Percentiles rank a stretch among this genome's conserved stretches.
phyloP scores from a whole-genome alignment of 2,113 vertebrate genomes.

The Pionites leucogaster region DNA sequence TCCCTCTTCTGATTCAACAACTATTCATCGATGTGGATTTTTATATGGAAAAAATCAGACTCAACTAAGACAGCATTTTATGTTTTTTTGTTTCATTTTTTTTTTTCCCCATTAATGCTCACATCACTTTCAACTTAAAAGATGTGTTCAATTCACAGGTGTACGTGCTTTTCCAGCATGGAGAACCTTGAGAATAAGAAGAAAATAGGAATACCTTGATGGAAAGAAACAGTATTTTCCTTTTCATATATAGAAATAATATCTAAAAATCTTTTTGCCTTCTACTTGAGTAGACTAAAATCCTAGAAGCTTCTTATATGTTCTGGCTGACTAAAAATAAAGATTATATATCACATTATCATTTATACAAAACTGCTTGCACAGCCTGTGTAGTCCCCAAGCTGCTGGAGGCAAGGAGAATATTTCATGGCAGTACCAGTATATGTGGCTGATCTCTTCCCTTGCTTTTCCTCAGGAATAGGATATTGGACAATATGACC shows the following conservation, averaged over 20 bases:
- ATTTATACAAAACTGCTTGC: slow-evolving; percentile 45
- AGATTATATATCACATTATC: slow-evolving; percentile 45
- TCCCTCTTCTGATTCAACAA: not conserved
- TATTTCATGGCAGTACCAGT: not conserved
- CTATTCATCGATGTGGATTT: not conserved
- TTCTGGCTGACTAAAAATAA: slow-evolving; percentile 57
- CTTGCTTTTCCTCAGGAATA: not conserved
- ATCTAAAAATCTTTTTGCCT: slow-evolving; percentile 22
- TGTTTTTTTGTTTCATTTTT: not conserved
- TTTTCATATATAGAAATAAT: not conserved
- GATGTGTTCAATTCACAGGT: not conserved
- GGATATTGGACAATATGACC: not conserved
- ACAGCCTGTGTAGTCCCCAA: not conserved
- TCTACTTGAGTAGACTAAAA: slow-evolving; percentile 32
- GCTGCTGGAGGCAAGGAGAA: not conserved
- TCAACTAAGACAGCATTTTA: not conserved
- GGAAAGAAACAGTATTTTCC: slow-evolving; percentile 37
- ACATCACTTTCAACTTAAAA: slow-evolving; percentile 24
- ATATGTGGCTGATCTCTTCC: not conserved
- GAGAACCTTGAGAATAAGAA: not conserved
- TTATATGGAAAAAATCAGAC: not conserved
- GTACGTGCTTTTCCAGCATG: slow-evolving; percentile 1
- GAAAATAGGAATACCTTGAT: not conserved
- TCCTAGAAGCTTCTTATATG: slow-evolving; percentile 38
- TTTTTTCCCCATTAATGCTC: not conserved